Evolutionary conservation across 2,888 invertebrate genomes (phyloP), one percentile per base, ranked within the genome.

Genomic region (Brachypalpus laphriformis): DNA sequence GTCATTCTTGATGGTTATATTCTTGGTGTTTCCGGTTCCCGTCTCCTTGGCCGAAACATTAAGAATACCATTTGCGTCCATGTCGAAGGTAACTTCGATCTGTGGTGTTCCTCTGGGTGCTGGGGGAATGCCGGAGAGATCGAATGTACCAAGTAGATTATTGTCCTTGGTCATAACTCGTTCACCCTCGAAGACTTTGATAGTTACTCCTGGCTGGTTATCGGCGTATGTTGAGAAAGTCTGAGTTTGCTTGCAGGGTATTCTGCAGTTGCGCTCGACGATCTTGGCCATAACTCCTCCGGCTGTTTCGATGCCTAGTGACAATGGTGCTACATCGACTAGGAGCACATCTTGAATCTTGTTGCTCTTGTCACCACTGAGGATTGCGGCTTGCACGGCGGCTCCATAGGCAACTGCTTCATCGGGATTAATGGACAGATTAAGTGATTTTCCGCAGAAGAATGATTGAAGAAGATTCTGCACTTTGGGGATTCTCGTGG

Each of bases 41-140:
- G 93, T 94, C 78, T 94, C 94, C 72, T 94, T 93, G 14, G 97
- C 97, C 0, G 96, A 94, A 3, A 97, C 97, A 90, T 96, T 97
- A 86, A 98, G 93, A 92, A 98, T 98, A 90, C 98, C 98, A 92
- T 98, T 97, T 56, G 97, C 97, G 89, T 98, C 98, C 89, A 95
- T 95, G 37, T 89, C 89, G 90, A 96, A 96, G 54, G 96, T 96
- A 25, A 96, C 96, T 91, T 96, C 98, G 92, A 94, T 97, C 92
- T 94, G 97, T 87, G 94, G 97, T 87, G 95, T 97, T 90, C 95
- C 98, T 87, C 94, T 96, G 81, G 95, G 98, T 91, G 96, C 96
- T 7, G 98, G 98, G 1, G 98, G 98, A 89, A 98, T 98, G 42
- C 98, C 98, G 18, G 96, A 96, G 59, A 98, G 94, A 91, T 98